Base-by-base conservation (phyloP, 2,888 invertebrate species). In the Ceramica pisi region DNA sequence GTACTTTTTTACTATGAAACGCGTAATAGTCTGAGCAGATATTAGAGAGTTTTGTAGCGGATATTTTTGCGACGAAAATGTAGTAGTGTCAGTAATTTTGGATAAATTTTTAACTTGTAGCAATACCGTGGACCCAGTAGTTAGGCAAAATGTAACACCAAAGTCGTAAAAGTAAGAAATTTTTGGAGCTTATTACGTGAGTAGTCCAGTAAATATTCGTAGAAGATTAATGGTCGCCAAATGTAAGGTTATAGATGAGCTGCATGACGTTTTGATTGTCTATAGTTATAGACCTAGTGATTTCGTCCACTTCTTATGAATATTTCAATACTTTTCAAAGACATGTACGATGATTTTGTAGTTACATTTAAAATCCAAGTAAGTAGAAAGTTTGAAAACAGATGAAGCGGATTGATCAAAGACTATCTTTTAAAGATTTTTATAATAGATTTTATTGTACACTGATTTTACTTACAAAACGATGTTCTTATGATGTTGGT, bases 1-100 rank as follows among this genome's bases (percentile, higher is more conserved):
- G 84, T 85, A 84, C 86, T 75, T 90, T 31, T 90, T 86, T 89
- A 88, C 83, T 88, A 84, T 83, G 85, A 87, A 86, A 88, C 71
- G 84, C 81, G 85, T 87, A 81, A 89, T 92, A 92, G 92, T 92
- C 90, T 92, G 90, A 94, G 89, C 86, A 87, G 85, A 92, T 89
- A 87, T 91, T 92, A 92, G 90, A 92, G 81, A 90, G 76, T 90
- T 93, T 92, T 88, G 91, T 94, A 94, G 93, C 91, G 74, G 81
- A 91, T 95, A 94, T 95, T 94, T 94, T 94, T 94, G 92, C 88
- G 89, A 93, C 84, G 77, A 90, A 90, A 90, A 89, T 91, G 93
- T 94, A 93, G 93, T 94, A 92, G 93, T 88, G 86, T 90, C 94
- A 90, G 92, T 95, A 95, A 95, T 95, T 95, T 95, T 95, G 92